Conservation (phyloP, 2,888 invertebrate genomes). For the Amiota mariae region DNA sequence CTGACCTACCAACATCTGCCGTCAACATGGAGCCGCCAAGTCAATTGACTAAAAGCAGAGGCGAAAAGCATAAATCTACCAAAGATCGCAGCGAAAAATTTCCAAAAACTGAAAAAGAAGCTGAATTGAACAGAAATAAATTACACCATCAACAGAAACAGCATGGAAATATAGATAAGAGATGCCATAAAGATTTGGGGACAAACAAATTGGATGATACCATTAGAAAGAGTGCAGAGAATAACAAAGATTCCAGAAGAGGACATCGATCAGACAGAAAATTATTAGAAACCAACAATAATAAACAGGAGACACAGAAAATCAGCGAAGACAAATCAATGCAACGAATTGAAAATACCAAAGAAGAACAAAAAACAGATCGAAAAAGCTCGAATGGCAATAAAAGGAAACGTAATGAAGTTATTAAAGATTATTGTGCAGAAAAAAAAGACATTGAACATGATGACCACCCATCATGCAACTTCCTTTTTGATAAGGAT, state of each 20-base stretch:
- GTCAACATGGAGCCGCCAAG: too few relatives aligned
- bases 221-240: slow-evolving; percentile 74
- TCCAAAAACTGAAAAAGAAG: slow-evolving; percentile 38
- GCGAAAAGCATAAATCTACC: too few relatives aligned
- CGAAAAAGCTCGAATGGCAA: slow-evolving; percentile 26
- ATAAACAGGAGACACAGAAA: slow-evolving; percentile 35
- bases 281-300: too few relatives aligned
- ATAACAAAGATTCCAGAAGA: too few relatives aligned
- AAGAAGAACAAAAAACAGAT: background rate
- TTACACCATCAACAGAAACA: slow-evolving; percentile 50
- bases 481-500: slow-evolving; percentile 37
- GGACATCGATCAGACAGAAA: too few relatives aligned
- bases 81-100: slow-evolving; percentile 75
- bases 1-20: too few relatives aligned
- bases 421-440: too few relatives aligned
- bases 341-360: background rate
- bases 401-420: too few relatives aligned
- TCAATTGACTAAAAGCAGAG: too few relatives aligned
- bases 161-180: slow-evolving; percentile 59
- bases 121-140: slow-evolving; percentile 48
- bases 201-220: slow-evolving; percentile 77
- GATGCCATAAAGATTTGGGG: slow-evolving; percentile 48
- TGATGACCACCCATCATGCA: slow-evolving; percentile 35
- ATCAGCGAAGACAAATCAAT: slow-evolving; percentile 14
- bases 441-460: slow-evolving; percentile 41